These are phyloP conservation scores for Vultur gryphus DNA, from an alignment of 2,797 vertebrate species.

Conservation along the genomic window DNA sequence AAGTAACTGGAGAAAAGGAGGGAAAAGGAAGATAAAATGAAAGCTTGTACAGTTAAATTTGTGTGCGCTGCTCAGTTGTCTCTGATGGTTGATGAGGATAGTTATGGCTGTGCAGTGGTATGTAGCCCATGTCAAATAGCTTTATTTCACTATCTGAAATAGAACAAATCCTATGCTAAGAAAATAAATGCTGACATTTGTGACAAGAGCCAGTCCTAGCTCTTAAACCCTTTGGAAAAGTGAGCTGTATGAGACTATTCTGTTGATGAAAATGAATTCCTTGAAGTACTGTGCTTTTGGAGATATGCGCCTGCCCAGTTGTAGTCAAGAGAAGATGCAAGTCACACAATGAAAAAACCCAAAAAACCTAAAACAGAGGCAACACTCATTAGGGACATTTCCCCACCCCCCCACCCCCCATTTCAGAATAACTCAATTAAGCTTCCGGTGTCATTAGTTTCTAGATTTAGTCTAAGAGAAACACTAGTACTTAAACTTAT, in stretches of 20 bases:
- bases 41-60: neutral
- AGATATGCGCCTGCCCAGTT: fast-evolving
- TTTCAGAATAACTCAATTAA: neutral
- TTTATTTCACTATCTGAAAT: neutral
- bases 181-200: neutral
- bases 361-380: neutral
- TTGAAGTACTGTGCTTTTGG: slow-evolving; percentile 13
- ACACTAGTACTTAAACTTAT: neutral
- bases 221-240: neutral
- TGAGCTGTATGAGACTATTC: neutral
- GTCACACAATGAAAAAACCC: neutral
- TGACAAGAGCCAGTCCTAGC: neutral
- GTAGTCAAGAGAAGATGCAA: neutral
- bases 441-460: neutral
- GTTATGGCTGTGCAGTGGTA: neutral
- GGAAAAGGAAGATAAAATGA: neutral
- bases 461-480: slow-evolving; percentile 10
- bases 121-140: neutral
- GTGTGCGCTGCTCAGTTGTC: slow-evolving; percentile 4
- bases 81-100: neutral
- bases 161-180: neutral
- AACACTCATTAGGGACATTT: neutral
- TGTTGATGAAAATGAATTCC: neutral
- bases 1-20: neutral
- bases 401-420: neutral